Evolutionary conservation across 2,113 vertebrate genomes (phyloP), one percentile per base, ranked within the genome.

Genomic region (Hippocampus zosterae): DNA sequence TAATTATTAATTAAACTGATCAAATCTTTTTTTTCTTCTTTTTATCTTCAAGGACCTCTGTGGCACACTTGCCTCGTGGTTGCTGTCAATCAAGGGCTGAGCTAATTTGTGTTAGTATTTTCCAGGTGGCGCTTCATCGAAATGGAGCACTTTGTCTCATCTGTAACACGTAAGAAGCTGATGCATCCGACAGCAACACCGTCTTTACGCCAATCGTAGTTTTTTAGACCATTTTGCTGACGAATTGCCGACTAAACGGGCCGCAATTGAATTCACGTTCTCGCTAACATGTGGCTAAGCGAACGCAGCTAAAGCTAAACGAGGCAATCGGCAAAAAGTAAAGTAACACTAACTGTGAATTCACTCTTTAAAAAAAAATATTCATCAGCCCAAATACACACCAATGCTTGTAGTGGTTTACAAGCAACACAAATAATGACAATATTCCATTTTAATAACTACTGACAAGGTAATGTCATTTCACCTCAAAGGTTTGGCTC

Each of bases 161-260:
- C 63, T 0, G 66, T 92, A 8, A 88, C 88, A 88, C 62, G 91
- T 91, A 72, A 87, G 86, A 85, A 60, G 25, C 2, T 50, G 16
- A 60, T 25, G 25, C 4, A 33, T 57, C 57, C 57, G 2, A 13
- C 4, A 0, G 0, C 40, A 23, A 27, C 16, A 9, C 8, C 18
- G 18, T 55, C 8, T 59, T 37, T 53, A 37, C 21, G 19, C 1
- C 9, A 46, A 53, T 1, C 12, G 2, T 44, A 25, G 19, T 3
- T 42, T 27, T 29, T 23, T 10, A 66, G 4, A 41, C 37, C 9
- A 6, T 29, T 59, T 74, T 16, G 25, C 0, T 16, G 15, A 18
- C 21, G 33, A 71, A 53, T 18, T 59, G 0, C 8, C 10, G 40
- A 40, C 12, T 50, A 40, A 29, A 55, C 9, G 52, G n/a, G 53